A percentile compares a stretch with the other conserved stretches of the same genome.
Evolutionary conservation across 2,797 vertebrate genomes (phyloP).

Genomic region (Scarus forsteni): DNA sequence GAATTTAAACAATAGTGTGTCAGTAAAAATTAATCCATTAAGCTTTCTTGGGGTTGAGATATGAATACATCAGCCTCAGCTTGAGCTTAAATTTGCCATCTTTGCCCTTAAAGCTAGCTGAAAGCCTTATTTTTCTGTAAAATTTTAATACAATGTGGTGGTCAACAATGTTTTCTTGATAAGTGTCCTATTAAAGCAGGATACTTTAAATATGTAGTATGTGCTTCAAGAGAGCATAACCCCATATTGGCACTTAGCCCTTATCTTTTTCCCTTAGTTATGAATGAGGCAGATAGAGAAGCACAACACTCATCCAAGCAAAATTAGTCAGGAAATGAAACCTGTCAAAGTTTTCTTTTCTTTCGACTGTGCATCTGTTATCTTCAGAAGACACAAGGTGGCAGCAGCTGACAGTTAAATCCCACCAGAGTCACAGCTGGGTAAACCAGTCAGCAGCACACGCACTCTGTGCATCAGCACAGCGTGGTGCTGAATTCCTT

Average conservation of each 20-base stretch:
- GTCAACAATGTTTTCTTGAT: too few relatives aligned
- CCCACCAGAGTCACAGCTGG: constrained; percentile 45
- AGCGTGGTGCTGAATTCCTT: constrained; percentile 81
- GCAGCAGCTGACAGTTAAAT: constrained; percentile 83
- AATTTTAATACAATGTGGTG: too few relatives aligned
- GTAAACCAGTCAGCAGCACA: constrained; percentile 37
- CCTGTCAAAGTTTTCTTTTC: neutral
- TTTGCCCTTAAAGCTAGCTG: too few relatives aligned
- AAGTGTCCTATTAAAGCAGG: too few relatives aligned
- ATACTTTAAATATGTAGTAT: too few relatives aligned
- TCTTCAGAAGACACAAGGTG: constrained; percentile 75
- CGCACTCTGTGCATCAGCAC: constrained; percentile 27
- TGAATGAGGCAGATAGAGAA: neutral
- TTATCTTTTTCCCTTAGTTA: constrained; percentile 18
- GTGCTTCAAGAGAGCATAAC: too few relatives aligned
- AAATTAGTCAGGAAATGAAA: neutral
- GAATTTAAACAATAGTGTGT: too few relatives aligned
- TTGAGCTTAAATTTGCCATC: too few relatives aligned
- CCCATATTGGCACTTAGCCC: neutral
- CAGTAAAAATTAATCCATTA: too few relatives aligned
- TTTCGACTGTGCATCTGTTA: neutral
- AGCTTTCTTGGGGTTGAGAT: too few relatives aligned
- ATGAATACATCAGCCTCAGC: too few relatives aligned
- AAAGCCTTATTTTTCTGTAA: too few relatives aligned
- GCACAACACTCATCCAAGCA: neutral